phyloP scores from a whole-genome alignment of 2,113 vertebrate genomes.

The Eclectus roratus region DNA sequence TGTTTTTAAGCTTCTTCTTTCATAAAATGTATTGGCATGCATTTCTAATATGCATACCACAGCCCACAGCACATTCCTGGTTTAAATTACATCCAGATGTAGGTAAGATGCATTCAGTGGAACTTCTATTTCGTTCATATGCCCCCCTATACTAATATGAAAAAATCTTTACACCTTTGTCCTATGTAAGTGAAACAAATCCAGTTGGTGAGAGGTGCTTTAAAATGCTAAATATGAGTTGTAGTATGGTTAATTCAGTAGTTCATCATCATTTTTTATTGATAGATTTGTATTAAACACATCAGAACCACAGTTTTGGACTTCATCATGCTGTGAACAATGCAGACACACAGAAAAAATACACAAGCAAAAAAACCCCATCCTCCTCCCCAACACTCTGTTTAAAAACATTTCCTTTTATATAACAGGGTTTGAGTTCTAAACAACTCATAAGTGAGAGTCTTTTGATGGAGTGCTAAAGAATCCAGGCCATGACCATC shows the following conservation, averaged over 20 bases:
- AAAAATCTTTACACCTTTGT: background rate
- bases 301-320: background rate
- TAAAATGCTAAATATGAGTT: background rate
- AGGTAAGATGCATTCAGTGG: background rate
- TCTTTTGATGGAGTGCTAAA: background rate
- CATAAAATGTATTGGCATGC: background rate
- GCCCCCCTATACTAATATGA: accelerated
- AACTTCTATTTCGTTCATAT: background rate
- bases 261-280: background rate
- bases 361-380: background rate
- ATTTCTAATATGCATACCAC: background rate
- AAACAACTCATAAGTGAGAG: background rate
- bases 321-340: background rate
- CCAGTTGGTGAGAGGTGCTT: background rate
- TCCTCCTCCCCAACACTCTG: too few species aligned
- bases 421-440: background rate
- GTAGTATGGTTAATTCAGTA: background rate
- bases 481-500: background rate
- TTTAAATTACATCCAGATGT: background rate
- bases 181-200: background rate
- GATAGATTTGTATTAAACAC: background rate
- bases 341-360: background rate
- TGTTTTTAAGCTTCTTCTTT: background rate
- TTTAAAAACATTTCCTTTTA: background rate
- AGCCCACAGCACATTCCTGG: background rate